Evolutionary conservation across 92 coral and sea anemone species (phyloP), one percentile per base, ranked within the genome.

Genomic region (Actinostola sp.): DNA sequence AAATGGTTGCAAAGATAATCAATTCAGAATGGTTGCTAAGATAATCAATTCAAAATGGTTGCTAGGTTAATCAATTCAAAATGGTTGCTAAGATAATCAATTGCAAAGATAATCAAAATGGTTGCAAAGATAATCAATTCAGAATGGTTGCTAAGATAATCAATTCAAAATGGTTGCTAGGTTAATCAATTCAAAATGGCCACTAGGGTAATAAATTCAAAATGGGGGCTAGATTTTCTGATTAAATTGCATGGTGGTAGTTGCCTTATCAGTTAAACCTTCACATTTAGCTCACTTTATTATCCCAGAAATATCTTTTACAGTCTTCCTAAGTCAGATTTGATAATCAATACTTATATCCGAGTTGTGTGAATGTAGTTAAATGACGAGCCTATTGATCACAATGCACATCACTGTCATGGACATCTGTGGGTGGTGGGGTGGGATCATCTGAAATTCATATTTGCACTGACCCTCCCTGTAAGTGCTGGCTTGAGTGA

Each of bases 371-470:
- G 63, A 57, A 57, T 57, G 63, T 57, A 20, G 63, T 30, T 30
- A 57, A 57, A 30, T 26, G 36, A 27, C 19, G 39, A n/a, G 71
- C 54, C 71, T 66, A 45, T 45, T 66, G 71, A 66, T 45, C 56
- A 66, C 56, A 27, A 30, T 8, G 25, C 25, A 43, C 58, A 66
- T 66, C 71, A 66, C 57, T 66, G 71, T 66, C 54, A 44, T 46
- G 57, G 27, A 66, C 19, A 66, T n/a, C 53, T 39, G 25, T 67
- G 60, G 48, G 60, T 46, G 57, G 73, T 67, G 73, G 73, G 73
- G 60, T 48, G 1, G 55, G 73, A 25, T 48, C 42, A 34, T 50
- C 54, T 67, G 26, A 45, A 0, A 66, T 60, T 49, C 73, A 3
- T 50, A 30, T 53, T 67, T 45, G 54, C 60, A 67, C 59, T 48